Evolutionary conservation across 2,888 invertebrate genomes (phyloP).

Genomic region (Microchrysa polita): DNA sequence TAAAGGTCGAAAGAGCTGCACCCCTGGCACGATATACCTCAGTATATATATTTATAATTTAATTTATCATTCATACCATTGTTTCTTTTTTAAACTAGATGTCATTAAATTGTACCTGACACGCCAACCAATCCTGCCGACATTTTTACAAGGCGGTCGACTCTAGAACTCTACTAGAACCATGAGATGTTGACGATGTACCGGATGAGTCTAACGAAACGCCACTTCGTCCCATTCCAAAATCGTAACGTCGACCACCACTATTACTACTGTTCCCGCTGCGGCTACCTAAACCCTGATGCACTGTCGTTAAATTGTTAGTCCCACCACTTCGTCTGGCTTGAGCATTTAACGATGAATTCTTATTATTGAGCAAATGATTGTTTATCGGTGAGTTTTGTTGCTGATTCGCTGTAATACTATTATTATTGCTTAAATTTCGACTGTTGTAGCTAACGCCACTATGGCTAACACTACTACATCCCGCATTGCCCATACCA

Average conservation of each 20-base stretch:
- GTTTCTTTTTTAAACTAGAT: too few species aligned
- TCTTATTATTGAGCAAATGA: constrained; percentile 39
- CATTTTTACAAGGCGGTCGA: constrained; percentile 45
- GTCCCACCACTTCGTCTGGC: not conserved
- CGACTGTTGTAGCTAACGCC: constrained; percentile 10
- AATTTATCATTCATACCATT: too few species aligned
- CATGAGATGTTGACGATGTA: constrained; percentile 15
- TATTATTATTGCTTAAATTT: constrained; percentile 35
- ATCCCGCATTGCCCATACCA: not conserved
- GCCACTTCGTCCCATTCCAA: constrained; percentile 18
- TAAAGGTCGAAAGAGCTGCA: too few species aligned
- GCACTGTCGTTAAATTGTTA: constrained; percentile 17
- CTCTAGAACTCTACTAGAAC: constrained; percentile 35
- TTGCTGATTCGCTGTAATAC: constrained; percentile 33
- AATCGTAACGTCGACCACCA: constrained; percentile 12
- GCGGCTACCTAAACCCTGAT: constrained; percentile 16
- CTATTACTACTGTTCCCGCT: not conserved
- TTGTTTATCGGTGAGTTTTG: constrained; percentile 34
- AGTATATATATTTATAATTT: too few species aligned
- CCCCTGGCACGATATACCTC: too few species aligned
- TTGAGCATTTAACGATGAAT: constrained; percentile 19
- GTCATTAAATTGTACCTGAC: too few species aligned
- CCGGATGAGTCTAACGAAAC: not conserved
- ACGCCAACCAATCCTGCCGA: too few species aligned
- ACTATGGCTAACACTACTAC: not conserved